phyloP scores from a whole-genome alignment of 2,113 vertebrate species.

The Xiphias gladius region DNA sequence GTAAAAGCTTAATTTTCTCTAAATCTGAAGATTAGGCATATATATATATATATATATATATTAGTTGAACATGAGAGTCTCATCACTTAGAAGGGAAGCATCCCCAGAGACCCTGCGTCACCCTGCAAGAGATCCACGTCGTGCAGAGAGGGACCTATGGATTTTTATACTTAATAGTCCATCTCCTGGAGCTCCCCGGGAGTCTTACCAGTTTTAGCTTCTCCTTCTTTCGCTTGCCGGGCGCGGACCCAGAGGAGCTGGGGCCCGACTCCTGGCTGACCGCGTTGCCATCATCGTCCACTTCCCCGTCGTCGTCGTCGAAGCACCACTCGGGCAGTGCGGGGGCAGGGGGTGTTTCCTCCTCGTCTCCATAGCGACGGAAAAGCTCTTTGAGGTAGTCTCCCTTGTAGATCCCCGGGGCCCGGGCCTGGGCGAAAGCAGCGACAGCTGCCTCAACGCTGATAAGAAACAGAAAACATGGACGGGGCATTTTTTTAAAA shows the following conservation, averaged over 20 bases:
- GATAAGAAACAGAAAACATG: constrained; percentile 53
- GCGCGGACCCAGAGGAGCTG: constrained; percentile 90
- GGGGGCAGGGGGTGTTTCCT: constrained; percentile 92
- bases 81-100: constrained; percentile 1
- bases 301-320: constrained; percentile 90
- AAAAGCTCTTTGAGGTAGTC: constrained; percentile 99
- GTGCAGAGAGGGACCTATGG: background rate
- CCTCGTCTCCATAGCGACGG: constrained; percentile 94
- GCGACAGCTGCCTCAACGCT: constrained; percentile 96
- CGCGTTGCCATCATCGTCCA: constrained; percentile 88
- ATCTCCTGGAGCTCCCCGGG: constrained; percentile 25
- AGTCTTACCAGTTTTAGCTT: constrained; percentile 93
- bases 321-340: constrained; percentile 96
- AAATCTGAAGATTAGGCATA: constrained; percentile 8
- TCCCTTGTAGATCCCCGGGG: constrained; percentile 98
- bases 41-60: too few species aligned
- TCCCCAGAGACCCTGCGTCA: constrained; percentile 17
- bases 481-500: background rate
- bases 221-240: constrained; percentile 93
- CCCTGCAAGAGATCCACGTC: constrained; percentile 25
- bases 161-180: constrained; percentile 54
- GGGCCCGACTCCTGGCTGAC: constrained; percentile 91
- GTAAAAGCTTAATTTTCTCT: background rate
- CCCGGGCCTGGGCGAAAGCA: constrained; percentile 92
- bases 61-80: constrained; percentile 5